Base-by-base conservation (phyloP, 2,797 vertebrate species). In the Myripristis jacobus region DNA sequence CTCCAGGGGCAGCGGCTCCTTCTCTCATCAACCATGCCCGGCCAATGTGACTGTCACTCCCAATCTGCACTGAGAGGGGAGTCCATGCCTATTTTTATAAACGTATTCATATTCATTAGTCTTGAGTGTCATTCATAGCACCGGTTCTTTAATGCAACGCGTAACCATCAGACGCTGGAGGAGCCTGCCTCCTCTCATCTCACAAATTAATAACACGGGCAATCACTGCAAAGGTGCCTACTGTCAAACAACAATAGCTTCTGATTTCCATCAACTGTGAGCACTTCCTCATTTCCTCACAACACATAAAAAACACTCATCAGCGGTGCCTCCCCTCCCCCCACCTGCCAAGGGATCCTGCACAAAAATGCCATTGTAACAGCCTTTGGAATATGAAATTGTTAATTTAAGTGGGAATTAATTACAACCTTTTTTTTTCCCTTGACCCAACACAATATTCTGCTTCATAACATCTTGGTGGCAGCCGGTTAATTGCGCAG, bases 101-200 rank as follows among this genome's bases (percentile, higher is more conserved):
- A 93, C 90, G 88, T 89, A 91, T 94, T 91, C 90, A 92, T 91
- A 92, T 94, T 94, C 89, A 93, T 93, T 93, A 93, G 87, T 77
- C 88, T 81, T 71, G 87, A 91, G 92, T 91, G 91, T 91, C 91
- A 92, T 92, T 92, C 91, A 92, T 85, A 85, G 87, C 81, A 83
- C 77, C 75, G 62, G 77, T 89, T 88, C 85, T 90, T 93, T 90
- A 91, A 92, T 82, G 83, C 62, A 43, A 69, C 47, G 69, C 80
- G 52, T 77, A 83, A 84, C 81, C 79, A 81, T 91, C 90, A 87
- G 82, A 83, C 85, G 90, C 90, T 89, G 79, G 75, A 88, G 73
- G 84, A 89, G 83, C 77, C 90, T 75, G 79, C 85, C 79, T 88
- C 86, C 81, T 88, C 88, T 93, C 91, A 88, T 93, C 86, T 81